Percentiles rank a stretch among this genome's conserved stretches.
phyloP scores from a whole-genome alignment of 2,113 vertebrate species.

The Ceyx melanurus region DNA sequence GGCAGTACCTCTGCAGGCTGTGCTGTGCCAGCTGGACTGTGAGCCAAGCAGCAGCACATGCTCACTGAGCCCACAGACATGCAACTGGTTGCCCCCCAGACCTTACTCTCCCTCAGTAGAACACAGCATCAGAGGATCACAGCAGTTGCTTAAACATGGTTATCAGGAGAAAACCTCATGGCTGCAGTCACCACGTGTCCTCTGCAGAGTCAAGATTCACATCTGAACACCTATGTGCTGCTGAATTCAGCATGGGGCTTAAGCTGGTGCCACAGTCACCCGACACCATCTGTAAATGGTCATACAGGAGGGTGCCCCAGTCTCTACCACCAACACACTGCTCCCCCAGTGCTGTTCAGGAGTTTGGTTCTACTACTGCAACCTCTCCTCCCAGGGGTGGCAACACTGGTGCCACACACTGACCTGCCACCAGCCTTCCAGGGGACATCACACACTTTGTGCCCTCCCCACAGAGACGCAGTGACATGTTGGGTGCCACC shows the following conservation, averaged over 20 bases:
- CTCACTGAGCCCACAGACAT: background rate
- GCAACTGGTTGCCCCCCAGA: background rate
- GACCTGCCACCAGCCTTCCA: background rate
- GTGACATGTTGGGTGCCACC: background rate
- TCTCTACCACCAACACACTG: background rate
- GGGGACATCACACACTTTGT: background rate
- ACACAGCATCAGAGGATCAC: background rate
- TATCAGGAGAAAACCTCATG: background rate
- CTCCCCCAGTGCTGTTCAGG: background rate
- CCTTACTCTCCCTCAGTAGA: background rate
- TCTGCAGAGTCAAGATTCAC: background rate
- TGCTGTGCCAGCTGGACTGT: accelerated
- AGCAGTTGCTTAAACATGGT: background rate
- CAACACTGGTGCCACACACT: background rate
- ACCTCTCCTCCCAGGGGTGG: background rate
- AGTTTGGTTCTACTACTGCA: background rate
- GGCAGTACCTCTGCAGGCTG: accelerated
- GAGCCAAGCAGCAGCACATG: background rate
- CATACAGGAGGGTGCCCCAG: background rate
- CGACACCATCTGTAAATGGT: accelerated
- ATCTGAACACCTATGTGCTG: background rate
- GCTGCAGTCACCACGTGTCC: background rate
- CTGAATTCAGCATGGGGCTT: background rate
- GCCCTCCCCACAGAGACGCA: background rate
- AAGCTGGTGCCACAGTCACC: background rate